These are phyloP conservation scores for Apeltes quadracus DNA, from an alignment of 2,113 vertebrate genomes.

Conservation along the genomic window DNA sequence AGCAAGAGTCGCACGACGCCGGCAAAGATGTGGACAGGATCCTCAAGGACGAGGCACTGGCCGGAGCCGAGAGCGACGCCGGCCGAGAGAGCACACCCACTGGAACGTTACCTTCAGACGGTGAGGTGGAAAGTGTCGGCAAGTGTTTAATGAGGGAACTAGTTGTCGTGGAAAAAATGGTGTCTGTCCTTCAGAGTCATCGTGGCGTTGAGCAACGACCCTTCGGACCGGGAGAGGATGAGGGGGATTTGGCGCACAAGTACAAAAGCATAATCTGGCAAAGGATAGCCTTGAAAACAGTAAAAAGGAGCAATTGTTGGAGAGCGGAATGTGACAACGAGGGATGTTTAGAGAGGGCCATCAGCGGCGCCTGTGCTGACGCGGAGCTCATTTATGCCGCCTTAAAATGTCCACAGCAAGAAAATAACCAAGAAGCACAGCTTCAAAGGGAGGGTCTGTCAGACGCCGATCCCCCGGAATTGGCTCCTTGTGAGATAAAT, in stretches of 20 bases:
- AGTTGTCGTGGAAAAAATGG: conserved; percentile 82
- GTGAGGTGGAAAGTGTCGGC: conserved; percentile 74
- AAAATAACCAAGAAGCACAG: conserved; percentile 68
- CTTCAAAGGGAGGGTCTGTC: conserved; percentile 58
- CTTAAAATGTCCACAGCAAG: conserved; percentile 82
- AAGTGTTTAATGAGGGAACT: conserved; percentile 83
- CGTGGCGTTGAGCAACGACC: conserved; percentile 54
- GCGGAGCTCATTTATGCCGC: conserved; percentile 86
- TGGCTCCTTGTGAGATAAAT: conserved; percentile 60
- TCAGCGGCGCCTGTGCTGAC: conserved; percentile 74
- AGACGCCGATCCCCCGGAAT: conserved; percentile 67
- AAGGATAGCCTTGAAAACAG: conserved; percentile 81
- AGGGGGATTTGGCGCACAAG: conserved; percentile 31
- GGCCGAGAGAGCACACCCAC: neutral
- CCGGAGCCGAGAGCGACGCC: conserved; percentile 36
- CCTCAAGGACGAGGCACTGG: conserved; percentile 44
- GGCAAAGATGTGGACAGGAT: conserved; percentile 57
- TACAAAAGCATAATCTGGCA: conserved; percentile 77
- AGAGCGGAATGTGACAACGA: conserved; percentile 11
- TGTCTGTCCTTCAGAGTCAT: conserved; percentile 80
- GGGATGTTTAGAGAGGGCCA: conserved; percentile 47
- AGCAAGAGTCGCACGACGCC: conserved; percentile 38
- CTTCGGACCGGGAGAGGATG: conserved; percentile 52
- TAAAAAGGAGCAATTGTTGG: conserved; percentile 31
- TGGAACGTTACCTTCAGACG: conserved; percentile 5